Conservation (phyloP, 2,888 invertebrate species). For the Xestobium rufovillosum region DNA sequence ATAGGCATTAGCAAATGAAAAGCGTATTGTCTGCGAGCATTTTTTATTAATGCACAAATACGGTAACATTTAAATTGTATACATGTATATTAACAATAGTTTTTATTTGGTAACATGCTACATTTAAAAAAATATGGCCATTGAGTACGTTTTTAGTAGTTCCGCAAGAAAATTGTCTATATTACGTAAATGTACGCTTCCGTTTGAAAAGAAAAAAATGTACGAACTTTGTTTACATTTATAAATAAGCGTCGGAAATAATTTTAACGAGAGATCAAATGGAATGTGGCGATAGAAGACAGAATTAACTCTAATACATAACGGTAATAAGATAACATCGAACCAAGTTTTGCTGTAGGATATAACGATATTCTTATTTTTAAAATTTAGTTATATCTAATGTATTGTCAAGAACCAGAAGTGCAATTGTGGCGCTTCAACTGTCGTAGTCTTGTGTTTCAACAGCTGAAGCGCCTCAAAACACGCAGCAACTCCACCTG, state of each 20-base stretch:
- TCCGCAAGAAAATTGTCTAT: too few relatives aligned
- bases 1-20: conserved; percentile 19
- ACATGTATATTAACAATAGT: conserved; percentile 44
- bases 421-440: conserved; percentile 8
- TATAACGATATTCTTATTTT: conserved; percentile 39
- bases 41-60: conserved; percentile 46
- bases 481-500: conserved; percentile 25
- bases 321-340: too few relatives aligned
- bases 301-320: too few relatives aligned
- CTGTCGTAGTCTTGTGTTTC: background rate
- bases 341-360: too few relatives aligned
- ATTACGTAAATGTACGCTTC: too few relatives aligned
- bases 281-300: too few relatives aligned
- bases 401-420: conserved; percentile 46
- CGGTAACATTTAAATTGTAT: conserved; percentile 45
- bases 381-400: conserved; percentile 40
- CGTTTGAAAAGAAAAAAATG: too few relatives aligned
- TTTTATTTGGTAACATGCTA: conserved; percentile 40
- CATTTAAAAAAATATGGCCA: conserved; percentile 36
- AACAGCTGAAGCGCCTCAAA: too few relatives aligned
- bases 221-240: too few relatives aligned
- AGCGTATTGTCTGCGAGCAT: too few relatives aligned
- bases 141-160: too few relatives aligned
- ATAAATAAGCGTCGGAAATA: too few relatives aligned
- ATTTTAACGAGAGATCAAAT: background rate